Evolutionary conservation across 2,888 invertebrate species (phyloP).

Genomic region (Campoplex nolae): DNA sequence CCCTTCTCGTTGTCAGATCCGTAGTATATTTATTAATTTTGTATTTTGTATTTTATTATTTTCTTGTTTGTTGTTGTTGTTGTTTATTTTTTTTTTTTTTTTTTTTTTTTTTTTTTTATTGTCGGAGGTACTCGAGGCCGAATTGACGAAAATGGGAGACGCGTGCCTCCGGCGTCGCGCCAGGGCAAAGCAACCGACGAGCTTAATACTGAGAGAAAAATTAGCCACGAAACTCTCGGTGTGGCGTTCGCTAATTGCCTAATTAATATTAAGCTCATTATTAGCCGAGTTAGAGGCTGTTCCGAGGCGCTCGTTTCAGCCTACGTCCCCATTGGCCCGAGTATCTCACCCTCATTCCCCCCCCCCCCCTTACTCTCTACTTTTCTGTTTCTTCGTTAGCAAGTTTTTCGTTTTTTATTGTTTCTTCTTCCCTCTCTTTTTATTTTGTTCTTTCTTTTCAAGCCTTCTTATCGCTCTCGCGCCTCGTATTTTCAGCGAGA

Average conservation of each 20-base stretch:
- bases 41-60: not conserved
- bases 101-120: not conserved
- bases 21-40: not conserved
- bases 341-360: constrained; percentile 14
- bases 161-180: constrained; percentile 4
- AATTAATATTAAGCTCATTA: constrained; percentile 80
- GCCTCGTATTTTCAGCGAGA: not conserved
- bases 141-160: not conserved
- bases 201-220: not conserved
- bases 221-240: constrained; percentile 32
- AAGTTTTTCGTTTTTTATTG: constrained; percentile 12
- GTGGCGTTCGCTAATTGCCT: constrained; percentile 75
- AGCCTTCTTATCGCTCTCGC: not conserved
- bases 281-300: constrained; percentile 74
- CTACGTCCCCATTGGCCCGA: constrained; percentile 76
- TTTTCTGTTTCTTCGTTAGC: constrained; percentile 22
- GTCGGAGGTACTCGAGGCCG: not conserved
- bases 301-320: constrained; percentile 75
- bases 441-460: not conserved
- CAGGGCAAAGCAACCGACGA: not conserved
- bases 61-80: constrained; percentile 10
- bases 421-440: not conserved
- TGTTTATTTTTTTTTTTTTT: not conserved
- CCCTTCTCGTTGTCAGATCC: not conserved
- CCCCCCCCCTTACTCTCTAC: not conserved